Percentiles rank a stretch among this genome's conserved stretches.
phyloP scores from a whole-genome alignment of 2,113 vertebrate species.

The Plectropomus leopardus region DNA sequence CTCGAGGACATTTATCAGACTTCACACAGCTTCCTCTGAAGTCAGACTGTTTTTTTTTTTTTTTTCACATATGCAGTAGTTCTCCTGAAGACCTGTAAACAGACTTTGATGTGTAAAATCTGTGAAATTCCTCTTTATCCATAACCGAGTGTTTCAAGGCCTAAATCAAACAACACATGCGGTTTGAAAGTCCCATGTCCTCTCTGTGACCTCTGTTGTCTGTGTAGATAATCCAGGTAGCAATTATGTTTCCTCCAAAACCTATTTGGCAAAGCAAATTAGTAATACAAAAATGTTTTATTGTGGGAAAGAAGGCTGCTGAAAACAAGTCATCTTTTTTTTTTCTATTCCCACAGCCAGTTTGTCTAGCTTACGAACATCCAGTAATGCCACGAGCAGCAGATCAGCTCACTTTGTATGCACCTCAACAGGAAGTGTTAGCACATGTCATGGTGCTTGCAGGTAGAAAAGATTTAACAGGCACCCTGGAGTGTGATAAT shows the following conservation, averaged over 20 bases:
- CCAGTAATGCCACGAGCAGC: background rate
- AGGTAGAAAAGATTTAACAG: background rate
- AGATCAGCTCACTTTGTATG: slow-evolving; percentile 2
- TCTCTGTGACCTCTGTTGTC: background rate
- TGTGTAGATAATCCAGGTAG: background rate
- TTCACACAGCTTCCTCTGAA: no score
- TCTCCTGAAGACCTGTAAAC: no score
- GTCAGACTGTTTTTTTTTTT: no score
- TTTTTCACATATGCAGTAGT: no score
- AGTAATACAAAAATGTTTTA: background rate
- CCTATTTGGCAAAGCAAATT: background rate
- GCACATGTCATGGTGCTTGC: background rate
- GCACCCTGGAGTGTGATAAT: slow-evolving; percentile 14
- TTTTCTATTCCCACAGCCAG: no score
- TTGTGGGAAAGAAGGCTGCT: background rate
- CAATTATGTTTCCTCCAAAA: background rate
- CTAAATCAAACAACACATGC: background rate
- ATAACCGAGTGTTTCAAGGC: no score
- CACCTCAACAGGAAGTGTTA: background rate
- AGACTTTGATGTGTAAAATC: no score
- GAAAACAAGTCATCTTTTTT: background rate
- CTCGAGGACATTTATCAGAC: no score
- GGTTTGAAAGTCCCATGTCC: background rate
- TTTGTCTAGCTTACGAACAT: background rate
- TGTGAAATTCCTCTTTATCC: no score